Evolutionary conservation across 2,113 vertebrate genomes (phyloP), one percentile per base, ranked within the genome.

Genomic region (Stomatorhinus ivindoensis): DNA sequence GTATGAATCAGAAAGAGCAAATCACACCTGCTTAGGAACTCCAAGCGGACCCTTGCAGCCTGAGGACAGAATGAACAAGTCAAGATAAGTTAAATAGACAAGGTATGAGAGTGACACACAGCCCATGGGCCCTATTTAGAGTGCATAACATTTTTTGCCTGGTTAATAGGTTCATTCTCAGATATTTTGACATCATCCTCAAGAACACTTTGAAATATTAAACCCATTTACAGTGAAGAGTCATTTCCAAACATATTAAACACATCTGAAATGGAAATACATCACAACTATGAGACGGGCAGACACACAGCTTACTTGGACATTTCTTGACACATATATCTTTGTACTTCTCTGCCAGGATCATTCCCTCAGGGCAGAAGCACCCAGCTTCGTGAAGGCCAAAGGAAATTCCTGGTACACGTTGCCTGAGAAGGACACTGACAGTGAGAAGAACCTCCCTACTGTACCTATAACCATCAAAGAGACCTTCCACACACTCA

Each of bases 11-110:
- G 17, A 82, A 44, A 39, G 7, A 47, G 35, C 17, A 48, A 13
- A 24, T 87, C 88, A 90, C 82, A 95, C 95, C 88, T 55, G 4
- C 91, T 76, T 95, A 4, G 92, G 92, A 48, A 94, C 94, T 86
- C 95, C 95, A 24, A 89, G 58, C 24, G 95, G 93, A 47, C 95
- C 94, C 91, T 92, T 94, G 42, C 95, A 96, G 55, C 82, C 95
- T 96, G 89, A 42, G 73, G 87, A 83, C 1, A 13, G 47, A 65
- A 35, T 91, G 88, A 19, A 84, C 1, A 53, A 19, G 46, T 73
- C 3, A 55, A 87, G 48, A 42, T 21, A 10, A 27, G 24, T 27
- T 61, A 3, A 61, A 61, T 3, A 50, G 13, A 50, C 15, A 51
- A 61, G 24, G 24, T 9, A 61, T n/a, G 21, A 1, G n/a, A 31